phyloP scores from a whole-genome alignment of 2,113 vertebrate genomes.

The Aleadryas rufinucha region DNA sequence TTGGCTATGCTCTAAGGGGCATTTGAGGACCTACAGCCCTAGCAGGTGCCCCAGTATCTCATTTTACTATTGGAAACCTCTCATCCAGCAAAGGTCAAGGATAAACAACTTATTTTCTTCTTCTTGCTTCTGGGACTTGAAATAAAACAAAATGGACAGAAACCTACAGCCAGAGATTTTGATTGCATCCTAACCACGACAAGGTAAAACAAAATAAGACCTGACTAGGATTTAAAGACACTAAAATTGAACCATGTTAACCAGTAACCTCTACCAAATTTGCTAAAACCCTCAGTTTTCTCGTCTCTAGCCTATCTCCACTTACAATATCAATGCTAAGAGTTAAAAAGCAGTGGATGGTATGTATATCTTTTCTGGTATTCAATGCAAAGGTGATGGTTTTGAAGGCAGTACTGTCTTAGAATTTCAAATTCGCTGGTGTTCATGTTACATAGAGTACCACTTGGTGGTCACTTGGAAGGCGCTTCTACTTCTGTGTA shows the following conservation, averaged over 20 bases:
- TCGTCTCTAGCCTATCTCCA: neutral
- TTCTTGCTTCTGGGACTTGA: neutral
- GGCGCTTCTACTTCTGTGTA: conserved; percentile 77
- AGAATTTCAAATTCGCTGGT: conserved; percentile 82
- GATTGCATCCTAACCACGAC: neutral
- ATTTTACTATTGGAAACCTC: neutral
- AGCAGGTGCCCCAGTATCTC: neutral
- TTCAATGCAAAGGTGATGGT: conserved; percentile 67
- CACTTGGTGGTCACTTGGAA: conserved; percentile 74
- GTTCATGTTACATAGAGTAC: conserved; percentile 69
- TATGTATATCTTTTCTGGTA: conserved; percentile 3
- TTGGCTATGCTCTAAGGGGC: neutral
- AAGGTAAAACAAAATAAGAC: neutral
- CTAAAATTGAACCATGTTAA: neutral
- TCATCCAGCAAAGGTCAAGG: neutral
- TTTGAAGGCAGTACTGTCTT: conserved; percentile 67
- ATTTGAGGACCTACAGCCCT: neutral
- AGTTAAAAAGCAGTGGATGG: conserved; percentile 31
- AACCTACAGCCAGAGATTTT: neutral
- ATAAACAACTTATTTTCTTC: neutral
- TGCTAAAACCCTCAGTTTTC: neutral
- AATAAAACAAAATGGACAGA: neutral
- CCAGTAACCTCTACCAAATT: neutral
- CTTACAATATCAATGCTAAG: neutral
- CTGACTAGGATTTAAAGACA: conserved; percentile 13